phyloP scores from a whole-genome alignment of 2,888 invertebrate genomes.

The Sclerodermus sp. region DNA sequence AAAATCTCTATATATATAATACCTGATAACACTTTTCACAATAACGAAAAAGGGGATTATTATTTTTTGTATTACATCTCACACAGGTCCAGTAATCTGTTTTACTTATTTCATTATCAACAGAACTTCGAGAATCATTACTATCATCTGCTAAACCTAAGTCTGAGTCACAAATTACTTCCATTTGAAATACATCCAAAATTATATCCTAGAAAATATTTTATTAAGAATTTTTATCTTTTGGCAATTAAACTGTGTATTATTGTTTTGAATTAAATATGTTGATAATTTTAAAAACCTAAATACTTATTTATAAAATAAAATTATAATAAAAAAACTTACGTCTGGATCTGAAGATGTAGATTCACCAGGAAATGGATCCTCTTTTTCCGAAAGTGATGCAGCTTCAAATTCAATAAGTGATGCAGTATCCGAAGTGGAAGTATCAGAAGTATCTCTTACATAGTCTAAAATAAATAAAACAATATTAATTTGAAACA shows the following conservation, averaged over 20 bases:
- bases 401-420: slow-evolving; percentile 45
- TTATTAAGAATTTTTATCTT: no score
- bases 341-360: slow-evolving; percentile 48
- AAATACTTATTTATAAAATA: no score
- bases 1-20: no score
- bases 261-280: no score
- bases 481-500: no score
- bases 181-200: slow-evolving; percentile 32
- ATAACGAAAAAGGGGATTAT: slow-evolving; percentile 68
- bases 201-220: slow-evolving; percentile 39
- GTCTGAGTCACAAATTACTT: slow-evolving; percentile 36
- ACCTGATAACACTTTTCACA: slow-evolving; percentile 75
- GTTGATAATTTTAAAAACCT: no score
- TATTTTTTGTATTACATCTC: slow-evolving; percentile 66
- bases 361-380: slow-evolving; percentile 25
- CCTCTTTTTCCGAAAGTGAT: slow-evolving; percentile 36
- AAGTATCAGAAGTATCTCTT: slow-evolving; percentile 43
- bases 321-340: no score
- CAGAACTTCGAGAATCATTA: slow-evolving; percentile 40
- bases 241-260: no score
- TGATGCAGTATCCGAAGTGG: slow-evolving; percentile 25
- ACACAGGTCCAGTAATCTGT: slow-evolving; percentile 69
- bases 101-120: slow-evolving; percentile 59
- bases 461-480: slow-evolving; percentile 45
- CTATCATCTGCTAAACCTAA: slow-evolving; percentile 44